A percentile compares a stretch with the other conserved stretches of the same genome.
Conservation (phyloP, 2,888 invertebrate species). For the Eupithecia inturbata region DNA sequence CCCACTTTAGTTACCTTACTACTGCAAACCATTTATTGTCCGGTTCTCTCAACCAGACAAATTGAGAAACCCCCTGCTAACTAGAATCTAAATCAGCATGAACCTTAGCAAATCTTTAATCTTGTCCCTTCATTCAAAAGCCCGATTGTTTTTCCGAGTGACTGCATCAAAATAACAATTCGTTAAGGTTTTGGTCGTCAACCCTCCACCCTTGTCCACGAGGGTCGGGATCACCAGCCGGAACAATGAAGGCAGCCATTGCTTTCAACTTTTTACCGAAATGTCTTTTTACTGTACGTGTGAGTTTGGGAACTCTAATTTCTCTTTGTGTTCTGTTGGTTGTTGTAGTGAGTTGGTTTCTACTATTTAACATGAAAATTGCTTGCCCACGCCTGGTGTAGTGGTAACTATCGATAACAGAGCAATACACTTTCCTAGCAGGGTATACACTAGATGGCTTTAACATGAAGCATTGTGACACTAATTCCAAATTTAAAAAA, state of each 20-base stretch:
- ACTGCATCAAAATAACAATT: conserved; percentile 82
- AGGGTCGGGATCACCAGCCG: conserved; percentile 41
- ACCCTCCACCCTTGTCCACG: conserved; percentile 56
- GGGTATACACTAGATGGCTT: too few species aligned
- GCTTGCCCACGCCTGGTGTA: background rate
- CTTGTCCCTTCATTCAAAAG: conserved; percentile 71
- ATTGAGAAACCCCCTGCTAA: conserved; percentile 36
- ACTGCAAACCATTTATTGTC: background rate
- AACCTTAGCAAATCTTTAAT: conserved; percentile 74
- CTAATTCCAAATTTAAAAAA: too few species aligned
- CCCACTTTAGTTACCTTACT: too few species aligned
- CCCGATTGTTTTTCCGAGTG: conserved; percentile 81
- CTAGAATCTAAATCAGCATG: conserved; percentile 60
- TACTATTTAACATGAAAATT: background rate
- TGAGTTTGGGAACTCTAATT: background rate
- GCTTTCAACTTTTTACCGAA: conserved; percentile 31
- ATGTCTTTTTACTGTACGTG: conserved; percentile 1
- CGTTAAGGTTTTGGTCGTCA: conserved; percentile 67
- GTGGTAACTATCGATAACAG: background rate
- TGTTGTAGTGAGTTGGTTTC: background rate
- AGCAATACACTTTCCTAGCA: background rate
- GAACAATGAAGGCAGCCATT: conserved; percentile 41
- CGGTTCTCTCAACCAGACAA: background rate
- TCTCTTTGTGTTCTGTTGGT: background rate
- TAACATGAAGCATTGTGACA: too few species aligned